These are phyloP conservation scores for Dissostichus mawsoni DNA, from an alignment of 2,113 vertebrate genomes.

Conservation along the genomic window DNA sequence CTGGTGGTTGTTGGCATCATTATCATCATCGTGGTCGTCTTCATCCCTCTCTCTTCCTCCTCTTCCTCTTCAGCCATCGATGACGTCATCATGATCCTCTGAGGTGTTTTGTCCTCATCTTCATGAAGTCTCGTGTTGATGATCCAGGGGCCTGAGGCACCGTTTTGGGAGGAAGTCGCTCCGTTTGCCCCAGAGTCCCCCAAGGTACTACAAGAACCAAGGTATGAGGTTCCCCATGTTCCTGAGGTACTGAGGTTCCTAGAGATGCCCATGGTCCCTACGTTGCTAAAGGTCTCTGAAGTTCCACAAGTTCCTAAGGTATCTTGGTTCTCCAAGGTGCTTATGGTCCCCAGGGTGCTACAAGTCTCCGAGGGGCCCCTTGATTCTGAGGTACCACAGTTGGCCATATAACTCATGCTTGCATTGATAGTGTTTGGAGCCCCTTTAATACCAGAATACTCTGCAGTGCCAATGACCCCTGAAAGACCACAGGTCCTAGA, in stretches of 20 bases:
- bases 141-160: neutral
- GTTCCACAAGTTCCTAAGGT: too few species aligned
- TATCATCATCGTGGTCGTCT: slow-evolving; percentile 8
- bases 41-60: slow-evolving; percentile 13
- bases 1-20: slow-evolving; percentile 28
- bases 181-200: neutral
- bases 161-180: neutral
- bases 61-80: slow-evolving; percentile 55
- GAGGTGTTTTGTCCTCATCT: neutral
- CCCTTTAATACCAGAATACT: neutral
- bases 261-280: neutral
- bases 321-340: too few species aligned
- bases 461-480: neutral
- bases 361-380: neutral
- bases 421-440: neutral
- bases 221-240: neutral
- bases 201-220: neutral
- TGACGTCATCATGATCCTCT: slow-evolving; percentile 44
- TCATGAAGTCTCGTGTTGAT: neutral
- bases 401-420: neutral
- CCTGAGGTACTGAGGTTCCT: neutral
- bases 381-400: neutral
- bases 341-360: neutral
- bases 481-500: neutral
- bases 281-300: too few species aligned